Evolutionary conservation across 1,140 invertebrate genomes (phyloP), one percentile per base, ranked within the genome.

Genomic region (Dendroctonus valens): DNA sequence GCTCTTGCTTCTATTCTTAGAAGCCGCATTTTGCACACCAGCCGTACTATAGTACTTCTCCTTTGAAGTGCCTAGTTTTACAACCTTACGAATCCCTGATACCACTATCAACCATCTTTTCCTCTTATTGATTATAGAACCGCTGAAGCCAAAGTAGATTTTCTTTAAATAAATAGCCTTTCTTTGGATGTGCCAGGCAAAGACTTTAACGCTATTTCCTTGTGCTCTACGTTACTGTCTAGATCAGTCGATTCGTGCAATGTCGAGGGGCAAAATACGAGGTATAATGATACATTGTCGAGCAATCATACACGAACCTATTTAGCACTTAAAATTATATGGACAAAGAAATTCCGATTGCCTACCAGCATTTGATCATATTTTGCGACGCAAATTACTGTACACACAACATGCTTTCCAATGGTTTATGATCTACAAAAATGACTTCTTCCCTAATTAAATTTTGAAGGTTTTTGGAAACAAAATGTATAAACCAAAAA

Each of bases 301-400:
- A 53, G 55, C 64, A 67, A 71, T 69, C 63, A 71, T 64, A 66
- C 67, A 64, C 69, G 67, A 69, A 71, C 63, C 67, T 71, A 71
- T 71, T 71, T 71, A 71, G 63, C 67, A 71, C 69, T 71, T 71
- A 69, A 71, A 70, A 71, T 70, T 70, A 70, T 70, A 68, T 70
- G 69, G 65, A 70, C 69, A 70, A 70, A 70, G 69, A 64, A 70
- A 55, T 65, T 51, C 63, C 54, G 63, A 65, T 58, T 58, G 53
- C 63, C 63, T 65, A 65, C 63, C 63, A 65, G 53, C 63, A 65
- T 65, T 65, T 58, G 63, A 54, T 65, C 53, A 65, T 65, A 65
- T 58, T 65, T 41, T 40, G 63, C 63, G 46, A 65, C 38, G 63
- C 63, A 65, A 65, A 65, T 65, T 65, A 55, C 61, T 55, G 37